These are phyloP conservation scores for Leptinotarsa lineolata DNA, from an alignment of 1,140 invertebrate species.

Conservation along the genomic window DNA sequence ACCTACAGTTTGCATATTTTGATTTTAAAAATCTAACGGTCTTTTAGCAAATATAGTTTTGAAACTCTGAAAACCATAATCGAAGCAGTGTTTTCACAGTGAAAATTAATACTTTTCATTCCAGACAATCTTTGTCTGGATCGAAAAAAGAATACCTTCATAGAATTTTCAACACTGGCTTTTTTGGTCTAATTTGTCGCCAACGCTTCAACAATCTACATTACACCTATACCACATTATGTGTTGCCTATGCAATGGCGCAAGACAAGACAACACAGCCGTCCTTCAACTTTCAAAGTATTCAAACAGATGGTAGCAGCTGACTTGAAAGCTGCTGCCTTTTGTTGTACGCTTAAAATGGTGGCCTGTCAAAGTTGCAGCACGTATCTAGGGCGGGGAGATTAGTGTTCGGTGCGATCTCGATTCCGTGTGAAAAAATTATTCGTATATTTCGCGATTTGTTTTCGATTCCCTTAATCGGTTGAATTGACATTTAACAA, in stretches of 20 bases:
- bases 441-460: slow-evolving; percentile 13
- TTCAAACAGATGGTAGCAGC: slow-evolving; percentile 7
- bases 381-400: slow-evolving; percentile 48
- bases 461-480: slow-evolving; percentile 22
- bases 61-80: too few species aligned
- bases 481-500: background rate
- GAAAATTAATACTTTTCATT: too few species aligned
- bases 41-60: too few species aligned
- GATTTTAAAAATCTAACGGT: too few species aligned
- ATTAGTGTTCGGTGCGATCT: slow-evolving; percentile 40
- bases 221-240: background rate
- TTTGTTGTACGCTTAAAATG: slow-evolving; percentile 41
- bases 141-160: too few species aligned
- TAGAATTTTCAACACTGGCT: too few species aligned
- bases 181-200: background rate
- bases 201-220: background rate
- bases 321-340: background rate
- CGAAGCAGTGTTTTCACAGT: too few species aligned
- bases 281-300: background rate
- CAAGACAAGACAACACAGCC: background rate
- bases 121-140: too few species aligned
- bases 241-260: background rate
- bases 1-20: too few species aligned
- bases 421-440: slow-evolving; percentile 30
- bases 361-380: slow-evolving; percentile 50